phyloP scores from a whole-genome alignment of 2,888 invertebrate species.

The Oeneis ivallda region DNA sequence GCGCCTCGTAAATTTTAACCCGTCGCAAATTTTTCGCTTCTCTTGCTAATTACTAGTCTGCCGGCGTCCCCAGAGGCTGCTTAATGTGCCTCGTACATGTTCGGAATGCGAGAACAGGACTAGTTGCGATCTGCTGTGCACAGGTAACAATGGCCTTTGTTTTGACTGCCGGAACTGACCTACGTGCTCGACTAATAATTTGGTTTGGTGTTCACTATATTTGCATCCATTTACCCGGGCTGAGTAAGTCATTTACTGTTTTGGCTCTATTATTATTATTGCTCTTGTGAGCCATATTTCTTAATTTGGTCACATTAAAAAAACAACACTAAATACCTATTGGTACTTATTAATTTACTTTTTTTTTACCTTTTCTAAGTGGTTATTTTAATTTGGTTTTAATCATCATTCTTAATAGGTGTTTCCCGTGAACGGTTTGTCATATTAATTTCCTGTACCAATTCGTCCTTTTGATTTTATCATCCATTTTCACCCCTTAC shows the following conservation, averaged over 20 bases:
- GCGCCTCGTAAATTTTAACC: slow-evolving; percentile 81
- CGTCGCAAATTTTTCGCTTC: slow-evolving; percentile 81
- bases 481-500: too few species aligned
- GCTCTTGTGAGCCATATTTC: background rate
- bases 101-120: slow-evolving; percentile 73
- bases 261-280: slow-evolving; percentile 4
- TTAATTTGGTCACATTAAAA: background rate
- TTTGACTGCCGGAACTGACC: slow-evolving; percentile 66
- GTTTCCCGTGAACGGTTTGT: too few species aligned
- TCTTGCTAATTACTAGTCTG: slow-evolving; percentile 79
- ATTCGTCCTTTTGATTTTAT: too few species aligned
- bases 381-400: too few species aligned
- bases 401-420: too few species aligned
- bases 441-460: too few species aligned
- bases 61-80: slow-evolving; percentile 74
- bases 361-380: too few species aligned
- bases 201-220: slow-evolving; percentile 49
- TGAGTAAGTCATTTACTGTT: slow-evolving; percentile 23
- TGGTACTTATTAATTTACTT: too few species aligned
- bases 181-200: slow-evolving; percentile 61
- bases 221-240: slow-evolving; percentile 37
- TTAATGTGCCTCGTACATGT: slow-evolving; percentile 77
- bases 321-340: too few species aligned
- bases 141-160: slow-evolving; percentile 76
- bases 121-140: slow-evolving; percentile 65